Evolutionary conservation across 2,888 invertebrate species (phyloP), one percentile per base, ranked within the genome.

Genomic region (Meandrusa payeni): DNA sequence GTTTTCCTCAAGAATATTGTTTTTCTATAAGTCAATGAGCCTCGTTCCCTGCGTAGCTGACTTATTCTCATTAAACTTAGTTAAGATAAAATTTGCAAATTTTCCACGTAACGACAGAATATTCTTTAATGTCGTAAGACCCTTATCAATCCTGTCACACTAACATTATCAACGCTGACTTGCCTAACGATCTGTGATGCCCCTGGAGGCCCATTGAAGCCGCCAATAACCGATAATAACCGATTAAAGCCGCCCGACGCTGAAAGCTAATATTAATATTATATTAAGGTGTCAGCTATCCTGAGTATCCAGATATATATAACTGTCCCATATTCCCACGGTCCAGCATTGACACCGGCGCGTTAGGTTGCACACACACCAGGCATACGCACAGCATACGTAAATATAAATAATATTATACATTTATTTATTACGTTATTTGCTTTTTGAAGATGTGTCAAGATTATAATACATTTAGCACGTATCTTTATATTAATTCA

Each of bases 321-420:
- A 77, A 59, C 58, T 59, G 79, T 57, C 65, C 79, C 57, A 79
- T 74, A 71, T 83, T 81, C 78, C 65, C 76, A 77, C 76, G 76
- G 69, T 64, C 61, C 52, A 51, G 55, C 47, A 45, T 41, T 45
- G 45, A 40, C 36, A 50, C 39, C n/a, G 31, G 42, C 26, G 12
- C 22, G 15, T 4, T 26, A 31, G 23, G 31, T 17, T 52, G 54
- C 50, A 51, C 52, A 59, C 57, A 60, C 61, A 62, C 64, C n/a
- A n/a, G n/a, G n/a, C n/a, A n/a, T n/a, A n/a, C n/a, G n/a, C n/a
- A n/a, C n/a, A n/a, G n/a, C n/a, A n/a, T n/a, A n/a, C n/a, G n/a
- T n/a, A n/a, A n/a, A n/a, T n/a, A n/a, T n/a, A n/a, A n/a, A n/a
- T n/a, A n/a, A n/a, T n/a, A n/a, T n/a, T n/a, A n/a, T n/a, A n/a